Percentiles rank a stretch among this genome's conserved stretches.
Conservation (phyloP, 2,888 invertebrate species). For the Drosophila borborema region DNA sequence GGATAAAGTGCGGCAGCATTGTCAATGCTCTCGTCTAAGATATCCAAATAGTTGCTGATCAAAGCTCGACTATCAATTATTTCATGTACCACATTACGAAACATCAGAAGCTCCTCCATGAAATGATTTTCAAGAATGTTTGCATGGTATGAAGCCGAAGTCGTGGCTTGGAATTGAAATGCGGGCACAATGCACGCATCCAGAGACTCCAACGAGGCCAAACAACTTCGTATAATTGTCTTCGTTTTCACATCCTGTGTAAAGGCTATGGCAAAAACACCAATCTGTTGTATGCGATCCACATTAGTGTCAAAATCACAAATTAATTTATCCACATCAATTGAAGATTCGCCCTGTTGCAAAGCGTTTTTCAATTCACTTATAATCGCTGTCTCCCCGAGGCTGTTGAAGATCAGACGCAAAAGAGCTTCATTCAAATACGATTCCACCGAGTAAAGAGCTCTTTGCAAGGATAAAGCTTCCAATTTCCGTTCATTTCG, state of each 20-base stretch:
- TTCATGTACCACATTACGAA: slow-evolving; percentile 79
- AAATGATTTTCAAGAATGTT: slow-evolving; percentile 83
- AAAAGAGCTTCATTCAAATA: slow-evolving; percentile 82
- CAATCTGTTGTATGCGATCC: slow-evolving; percentile 83
- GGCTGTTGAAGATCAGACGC: slow-evolving; percentile 76
- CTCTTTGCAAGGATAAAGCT: slow-evolving; percentile 79
- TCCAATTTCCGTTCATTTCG: slow-evolving; percentile 78
- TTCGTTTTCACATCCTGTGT: slow-evolving; percentile 79
- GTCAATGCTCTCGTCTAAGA: slow-evolving; percentile 65
- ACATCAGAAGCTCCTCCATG: slow-evolving; percentile 77
- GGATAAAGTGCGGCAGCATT: slow-evolving; percentile 58
- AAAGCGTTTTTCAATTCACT: slow-evolving; percentile 66
- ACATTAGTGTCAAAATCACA: slow-evolving; percentile 82
- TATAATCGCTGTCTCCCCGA: slow-evolving; percentile 70
- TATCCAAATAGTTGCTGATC: slow-evolving; percentile 75
- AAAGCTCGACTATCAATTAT: slow-evolving; percentile 83
- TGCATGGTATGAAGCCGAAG: slow-evolving; percentile 53
- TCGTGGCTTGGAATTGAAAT: slow-evolving; percentile 62
- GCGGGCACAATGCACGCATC: slow-evolving; percentile 83
- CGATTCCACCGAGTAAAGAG: slow-evolving; percentile 80
- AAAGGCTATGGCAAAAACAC: slow-evolving; percentile 83
- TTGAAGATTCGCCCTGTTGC: slow-evolving; percentile 27
- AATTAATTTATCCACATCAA: slow-evolving; percentile 70
- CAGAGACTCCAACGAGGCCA: slow-evolving; percentile 83
- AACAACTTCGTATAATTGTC: slow-evolving; percentile 81